Base-by-base conservation (phyloP, 2,113 vertebrate species). In the Saguinus midas region DNA sequence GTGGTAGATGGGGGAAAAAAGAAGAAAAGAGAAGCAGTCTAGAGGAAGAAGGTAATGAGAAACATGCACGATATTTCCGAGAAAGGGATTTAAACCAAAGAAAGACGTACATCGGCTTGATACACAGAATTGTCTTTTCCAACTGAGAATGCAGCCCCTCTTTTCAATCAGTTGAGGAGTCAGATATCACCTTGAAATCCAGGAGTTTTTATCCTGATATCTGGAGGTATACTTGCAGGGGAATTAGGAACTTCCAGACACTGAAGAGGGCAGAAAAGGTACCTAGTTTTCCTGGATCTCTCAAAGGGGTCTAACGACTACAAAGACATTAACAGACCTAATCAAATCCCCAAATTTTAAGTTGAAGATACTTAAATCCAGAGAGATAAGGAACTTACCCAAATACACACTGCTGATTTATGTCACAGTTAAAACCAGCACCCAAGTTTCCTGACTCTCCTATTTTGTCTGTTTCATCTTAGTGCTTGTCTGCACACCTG, bases 21-120 rank as follows among this genome's bases (percentile, higher is more conserved):
- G 23, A 45, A 83, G 32, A 73, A 75, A 55, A 43, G 10, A 52
- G 68, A 43, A 68, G 45, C 8, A 95, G 58, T 23, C 64, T 35
- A 70, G 80, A 80, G 55, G 9, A 93, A 68, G 9, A 29, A 78
- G 45, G 68, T 95, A 95, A 90, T 61, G 87, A 97, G 94, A 95
- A 93, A 92, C 64, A 68, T 29, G 9, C 70, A 17, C 52, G 85
- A 1, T 87, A 66, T 92, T 96, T 94, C 94, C 57, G 32, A 50
- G 73, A 75, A 79, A 43, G 40, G 20, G 27, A 84, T 73, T 94
- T 87, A 76, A 97, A 79, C 29, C 68, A 76, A 81, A 96, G 27
- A 84, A 29, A 86, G 61, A 48, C 40, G 2, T 52, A 23, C 3
- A n/a, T 21, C 55, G n/a, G 70, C 64, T 90, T 90, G 80, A 95